Conservation (phyloP, 2,113 vertebrate species). For the Epinephelus cyanopodus region DNA sequence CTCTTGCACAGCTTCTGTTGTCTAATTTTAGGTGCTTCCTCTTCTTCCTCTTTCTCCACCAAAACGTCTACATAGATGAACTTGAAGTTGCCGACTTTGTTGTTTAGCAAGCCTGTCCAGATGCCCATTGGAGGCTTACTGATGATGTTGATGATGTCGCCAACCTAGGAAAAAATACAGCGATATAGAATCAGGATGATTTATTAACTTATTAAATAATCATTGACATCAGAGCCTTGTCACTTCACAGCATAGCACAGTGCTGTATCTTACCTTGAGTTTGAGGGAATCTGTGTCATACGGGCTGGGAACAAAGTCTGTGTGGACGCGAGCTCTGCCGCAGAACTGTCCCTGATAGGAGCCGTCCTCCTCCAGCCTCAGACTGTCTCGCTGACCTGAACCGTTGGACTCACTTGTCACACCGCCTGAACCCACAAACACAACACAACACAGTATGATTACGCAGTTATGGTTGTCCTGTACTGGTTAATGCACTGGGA, state of each 20-base stretch:
- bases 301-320: conserved; percentile 95
- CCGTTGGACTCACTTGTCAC: conserved; percentile 91
- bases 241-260: not conserved
- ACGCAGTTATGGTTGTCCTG: not conserved
- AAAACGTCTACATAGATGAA: conserved; percentile 96
- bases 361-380: conserved; percentile 89
- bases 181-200: no score
- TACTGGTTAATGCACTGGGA: not conserved
- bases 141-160: conserved; percentile 96
- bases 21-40: conserved; percentile 87
- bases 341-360: conserved; percentile 93
- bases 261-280: conserved; percentile 88
- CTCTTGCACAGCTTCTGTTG: conserved; percentile 83
- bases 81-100: conserved; percentile 97
- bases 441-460: conserved; percentile 7
- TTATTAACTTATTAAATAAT: not conserved
- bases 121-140: conserved; percentile 98
- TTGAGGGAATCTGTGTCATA: conserved; percentile 97
- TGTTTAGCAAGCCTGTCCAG: conserved; percentile 96
- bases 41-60: conserved; percentile 86
- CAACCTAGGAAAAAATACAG: conserved; percentile 83
- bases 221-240: not conserved
- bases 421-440: conserved; percentile 85
- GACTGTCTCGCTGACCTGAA: conserved; percentile 90
- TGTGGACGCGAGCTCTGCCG: conserved; percentile 93